Conservation (phyloP, 2,797 vertebrate species). For the Acanthurus tractus region DNA sequence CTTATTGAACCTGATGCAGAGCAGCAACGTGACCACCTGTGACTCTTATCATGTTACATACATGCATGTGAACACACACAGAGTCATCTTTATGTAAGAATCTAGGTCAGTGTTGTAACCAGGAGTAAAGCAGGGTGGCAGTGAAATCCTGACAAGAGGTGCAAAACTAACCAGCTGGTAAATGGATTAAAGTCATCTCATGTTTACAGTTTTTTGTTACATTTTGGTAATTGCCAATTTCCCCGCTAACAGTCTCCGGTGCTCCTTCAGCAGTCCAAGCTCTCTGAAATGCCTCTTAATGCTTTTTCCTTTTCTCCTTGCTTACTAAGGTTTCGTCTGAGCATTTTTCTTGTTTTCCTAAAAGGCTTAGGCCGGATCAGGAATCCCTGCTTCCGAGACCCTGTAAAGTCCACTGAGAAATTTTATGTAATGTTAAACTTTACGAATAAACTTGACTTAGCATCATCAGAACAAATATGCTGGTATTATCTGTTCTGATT, state of each 20-base stretch:
- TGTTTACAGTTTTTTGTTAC: neutral
- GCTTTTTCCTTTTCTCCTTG: neutral
- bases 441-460: neutral
- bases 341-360: conserved; percentile 13
- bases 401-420: neutral
- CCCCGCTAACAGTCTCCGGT: neutral
- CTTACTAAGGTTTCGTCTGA: neutral
- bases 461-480: too few relatives aligned
- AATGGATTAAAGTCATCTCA: conserved; percentile 31
- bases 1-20: conserved; percentile 32
- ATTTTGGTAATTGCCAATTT: neutral
- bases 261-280: neutral
- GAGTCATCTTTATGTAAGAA: conserved; percentile 49
- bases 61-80: conserved; percentile 24
- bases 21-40: conserved; percentile 52
- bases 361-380: neutral
- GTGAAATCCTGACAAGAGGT: conserved; percentile 10
- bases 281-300: neutral
- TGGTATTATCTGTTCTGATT: too few relatives aligned
- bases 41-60: conserved; percentile 58
- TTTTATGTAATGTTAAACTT: neutral
- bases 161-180: conserved; percentile 31
- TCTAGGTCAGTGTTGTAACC: conserved; percentile 74
- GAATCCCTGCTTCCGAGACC: neutral
- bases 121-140: conserved; percentile 12